phyloP scores from a whole-genome alignment of 2,797 vertebrate species.

The Chlorospingus semifuscus region DNA sequence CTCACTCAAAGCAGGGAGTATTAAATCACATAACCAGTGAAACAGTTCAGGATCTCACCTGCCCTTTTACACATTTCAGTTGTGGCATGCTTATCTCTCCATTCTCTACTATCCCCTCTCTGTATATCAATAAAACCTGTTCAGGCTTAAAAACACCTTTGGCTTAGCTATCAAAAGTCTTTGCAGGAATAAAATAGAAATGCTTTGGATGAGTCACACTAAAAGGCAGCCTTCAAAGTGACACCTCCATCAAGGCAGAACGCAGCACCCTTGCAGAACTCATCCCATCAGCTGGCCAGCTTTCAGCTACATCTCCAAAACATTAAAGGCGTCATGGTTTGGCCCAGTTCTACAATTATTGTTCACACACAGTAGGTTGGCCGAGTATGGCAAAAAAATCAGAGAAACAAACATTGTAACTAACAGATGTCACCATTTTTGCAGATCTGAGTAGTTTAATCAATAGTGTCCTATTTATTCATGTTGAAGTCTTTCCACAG shows the following conservation, averaged over 20 bases:
- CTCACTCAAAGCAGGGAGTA: neutral
- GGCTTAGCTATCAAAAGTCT: neutral
- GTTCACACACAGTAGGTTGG: neutral
- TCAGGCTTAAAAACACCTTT: neutral
- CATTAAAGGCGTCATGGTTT: neutral
- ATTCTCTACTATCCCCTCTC: neutral
- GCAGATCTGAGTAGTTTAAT: neutral
- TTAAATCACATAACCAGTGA: neutral
- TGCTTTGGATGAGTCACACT: neutral
- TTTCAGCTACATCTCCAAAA: neutral
- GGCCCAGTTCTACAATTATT: neutral
- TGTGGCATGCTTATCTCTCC: neutral
- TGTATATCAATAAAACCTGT: neutral
- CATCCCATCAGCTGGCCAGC: neutral
- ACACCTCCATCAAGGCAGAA: neutral
- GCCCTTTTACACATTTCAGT: neutral
- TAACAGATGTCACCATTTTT: neutral
- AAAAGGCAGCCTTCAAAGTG: neutral
- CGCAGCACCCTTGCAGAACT: accelerated
- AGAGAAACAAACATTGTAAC: neutral
- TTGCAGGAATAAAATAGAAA: neutral
- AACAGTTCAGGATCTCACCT: neutral
- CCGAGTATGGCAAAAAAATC: neutral
- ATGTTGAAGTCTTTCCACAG: neutral
- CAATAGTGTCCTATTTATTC: neutral